phyloP scores from a whole-genome alignment of 2,797 vertebrate genomes.

The Taeniopygia guttata region DNA sequence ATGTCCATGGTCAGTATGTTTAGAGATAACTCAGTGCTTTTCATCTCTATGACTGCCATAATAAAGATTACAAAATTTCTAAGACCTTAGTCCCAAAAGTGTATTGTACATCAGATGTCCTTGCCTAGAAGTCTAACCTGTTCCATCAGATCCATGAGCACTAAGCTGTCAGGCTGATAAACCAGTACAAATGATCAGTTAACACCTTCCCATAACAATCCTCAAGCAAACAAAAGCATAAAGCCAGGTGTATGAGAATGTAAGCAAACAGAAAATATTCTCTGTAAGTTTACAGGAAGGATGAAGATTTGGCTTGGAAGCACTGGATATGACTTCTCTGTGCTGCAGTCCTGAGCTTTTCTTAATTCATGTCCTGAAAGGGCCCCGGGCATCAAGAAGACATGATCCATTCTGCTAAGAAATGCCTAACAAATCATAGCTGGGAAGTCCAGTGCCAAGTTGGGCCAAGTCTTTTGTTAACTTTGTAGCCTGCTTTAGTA shows the following conservation, averaged over 20 bases:
- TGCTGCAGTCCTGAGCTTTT: neutral
- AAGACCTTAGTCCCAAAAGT: neutral
- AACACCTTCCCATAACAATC: neutral
- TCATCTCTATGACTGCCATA: neutral
- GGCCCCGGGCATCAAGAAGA: neutral
- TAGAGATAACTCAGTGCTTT: neutral
- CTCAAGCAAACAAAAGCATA: neutral
- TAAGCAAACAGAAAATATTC: neutral
- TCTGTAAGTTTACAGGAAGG: neutral
- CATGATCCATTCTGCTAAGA: neutral
- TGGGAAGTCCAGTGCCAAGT: neutral
- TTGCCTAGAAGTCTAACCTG: neutral
- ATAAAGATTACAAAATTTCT: neutral
- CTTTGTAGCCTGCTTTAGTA: neutral
- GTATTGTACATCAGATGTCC: neutral
- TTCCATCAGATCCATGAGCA: neutral
- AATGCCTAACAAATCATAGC: neutral
- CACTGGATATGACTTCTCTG: neutral
- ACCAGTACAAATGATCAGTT: neutral
- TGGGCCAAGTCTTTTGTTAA: neutral
- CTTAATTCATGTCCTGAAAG: neutral
- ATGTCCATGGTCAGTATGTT: neutral
- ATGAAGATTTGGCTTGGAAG: neutral
- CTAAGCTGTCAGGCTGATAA: neutral
- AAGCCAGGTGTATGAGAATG: neutral